Percentiles rank a stretch among this genome's conserved stretches.
Conservation (phyloP, 2,888 invertebrate genomes). For the Gisinianus flammeolus region DNA sequence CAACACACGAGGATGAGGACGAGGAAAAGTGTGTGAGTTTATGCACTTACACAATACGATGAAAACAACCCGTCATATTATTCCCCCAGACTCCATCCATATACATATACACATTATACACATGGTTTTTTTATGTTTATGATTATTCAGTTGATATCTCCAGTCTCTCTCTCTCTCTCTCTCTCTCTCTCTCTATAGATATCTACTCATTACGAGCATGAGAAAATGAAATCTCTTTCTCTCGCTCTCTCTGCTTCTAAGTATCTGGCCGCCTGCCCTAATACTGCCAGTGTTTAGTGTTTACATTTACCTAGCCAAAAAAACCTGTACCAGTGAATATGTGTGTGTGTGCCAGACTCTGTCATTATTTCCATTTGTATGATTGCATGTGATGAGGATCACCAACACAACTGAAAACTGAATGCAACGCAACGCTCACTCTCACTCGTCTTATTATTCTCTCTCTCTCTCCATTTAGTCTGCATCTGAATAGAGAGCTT, state of each 20-base stretch:
- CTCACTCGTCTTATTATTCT: no score
- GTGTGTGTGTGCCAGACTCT: slow-evolving; percentile 30
- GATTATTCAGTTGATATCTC: not conserved
- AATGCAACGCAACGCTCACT: not conserved
- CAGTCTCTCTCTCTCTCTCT: no score
- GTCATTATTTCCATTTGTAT: slow-evolving; percentile 54
- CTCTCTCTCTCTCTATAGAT: not conserved
- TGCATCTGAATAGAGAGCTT: not conserved
- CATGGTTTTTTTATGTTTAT: not conserved
- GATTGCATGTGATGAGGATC: slow-evolving; percentile 54
- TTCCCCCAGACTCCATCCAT: not conserved
- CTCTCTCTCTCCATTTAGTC: no score
- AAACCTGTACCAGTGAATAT: not conserved
- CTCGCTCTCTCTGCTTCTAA: not conserved
- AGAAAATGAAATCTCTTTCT: not conserved
- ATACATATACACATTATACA: not conserved
- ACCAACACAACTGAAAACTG: slow-evolving; percentile 11
- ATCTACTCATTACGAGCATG: not conserved
- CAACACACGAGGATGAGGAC: no score
- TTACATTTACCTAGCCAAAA: not conserved
- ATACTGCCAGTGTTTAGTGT: not conserved
- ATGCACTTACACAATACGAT: not conserved
- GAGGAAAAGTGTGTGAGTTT: no score
- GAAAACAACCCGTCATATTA: not conserved
- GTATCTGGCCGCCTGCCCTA: not conserved